Evolutionary conservation across 2,888 invertebrate species (phyloP).

Genomic region (Polietes domitor): DNA sequence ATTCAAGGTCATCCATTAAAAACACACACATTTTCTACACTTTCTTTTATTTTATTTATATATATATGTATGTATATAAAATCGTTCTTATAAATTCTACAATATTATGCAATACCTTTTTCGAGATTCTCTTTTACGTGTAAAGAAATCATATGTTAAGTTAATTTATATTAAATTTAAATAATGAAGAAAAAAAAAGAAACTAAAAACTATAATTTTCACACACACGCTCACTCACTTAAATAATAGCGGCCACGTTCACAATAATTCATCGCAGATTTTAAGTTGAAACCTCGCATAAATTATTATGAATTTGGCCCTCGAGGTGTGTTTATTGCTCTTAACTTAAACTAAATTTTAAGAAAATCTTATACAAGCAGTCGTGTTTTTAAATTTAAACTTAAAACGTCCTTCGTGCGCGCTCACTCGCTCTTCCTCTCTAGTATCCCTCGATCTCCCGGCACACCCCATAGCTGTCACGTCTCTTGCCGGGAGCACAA

Average conservation of each 20-base stretch:
- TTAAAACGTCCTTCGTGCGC: neutral
- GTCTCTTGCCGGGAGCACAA: conserved; percentile 87
- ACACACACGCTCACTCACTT: too few species aligned
- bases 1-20: too few species aligned
- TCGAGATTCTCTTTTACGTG: too few species aligned
- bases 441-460: conserved; percentile 79
- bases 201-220: too few species aligned
- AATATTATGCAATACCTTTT: conserved; percentile 53
- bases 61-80: neutral
- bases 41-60: too few species aligned
- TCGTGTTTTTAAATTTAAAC: conserved; percentile 16
- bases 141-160: neutral
- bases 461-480: conserved; percentile 87
- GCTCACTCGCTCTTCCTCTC: conserved; percentile 33
- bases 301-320: too few species aligned
- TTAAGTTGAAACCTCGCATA: too few species aligned
- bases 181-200: too few species aligned
- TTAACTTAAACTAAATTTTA: conserved; percentile 10
- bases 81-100: conserved; percentile 48
- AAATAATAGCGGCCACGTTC: too few species aligned
- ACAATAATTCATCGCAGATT: too few species aligned
- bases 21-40: too few species aligned
- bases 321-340: neutral
- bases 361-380: conserved; percentile 29
- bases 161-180: conserved; percentile 33